A percentile compares a stretch with the other conserved stretches of the same genome.
These are phyloP conservation scores for Coptotermes formosanus DNA, from an alignment of 1,140 invertebrate genomes.

Conservation along the genomic window DNA sequence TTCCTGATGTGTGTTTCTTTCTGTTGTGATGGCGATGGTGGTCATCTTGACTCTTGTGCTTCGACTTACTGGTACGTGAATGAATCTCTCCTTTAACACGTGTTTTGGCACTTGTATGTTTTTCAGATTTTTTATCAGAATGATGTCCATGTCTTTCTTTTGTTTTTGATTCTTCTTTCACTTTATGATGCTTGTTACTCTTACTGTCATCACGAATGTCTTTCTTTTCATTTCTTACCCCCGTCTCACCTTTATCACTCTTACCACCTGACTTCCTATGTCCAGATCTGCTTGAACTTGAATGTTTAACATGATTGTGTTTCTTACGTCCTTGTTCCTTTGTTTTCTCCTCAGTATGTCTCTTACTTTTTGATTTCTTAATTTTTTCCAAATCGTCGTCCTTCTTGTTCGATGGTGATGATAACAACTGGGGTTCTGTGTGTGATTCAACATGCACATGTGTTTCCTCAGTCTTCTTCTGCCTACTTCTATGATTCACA, in stretches of 20 bases:
- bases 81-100: not conserved
- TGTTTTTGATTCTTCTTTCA: not conserved
- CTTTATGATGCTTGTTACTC: not conserved
- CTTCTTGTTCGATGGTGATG: not conserved
- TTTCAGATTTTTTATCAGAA: not conserved
- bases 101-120: not conserved
- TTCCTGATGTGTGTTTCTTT: not conserved
- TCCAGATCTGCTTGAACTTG: conserved; percentile 4
- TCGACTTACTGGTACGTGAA: not conserved
- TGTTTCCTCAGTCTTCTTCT: conserved; percentile 24
- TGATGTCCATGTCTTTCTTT: not conserved
- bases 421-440: not conserved
- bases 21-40: not conserved
- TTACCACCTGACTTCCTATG: conserved; percentile 23
- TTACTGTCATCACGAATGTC: not conserved
- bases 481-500: conserved; percentile 33
- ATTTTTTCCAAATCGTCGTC: not conserved
- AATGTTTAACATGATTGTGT: conserved; percentile 25
- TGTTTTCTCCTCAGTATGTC: not conserved
- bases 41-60: not conserved
- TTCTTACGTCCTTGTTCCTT: conserved; percentile 30
- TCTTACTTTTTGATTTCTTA: not conserved
- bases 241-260: conserved; percentile 35
- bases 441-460: not conserved
- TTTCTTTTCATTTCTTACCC: conserved; percentile 22